Evolutionary conservation across 2,888 invertebrate species (phyloP).

Genomic region (Pterobdella sp.): DNA sequence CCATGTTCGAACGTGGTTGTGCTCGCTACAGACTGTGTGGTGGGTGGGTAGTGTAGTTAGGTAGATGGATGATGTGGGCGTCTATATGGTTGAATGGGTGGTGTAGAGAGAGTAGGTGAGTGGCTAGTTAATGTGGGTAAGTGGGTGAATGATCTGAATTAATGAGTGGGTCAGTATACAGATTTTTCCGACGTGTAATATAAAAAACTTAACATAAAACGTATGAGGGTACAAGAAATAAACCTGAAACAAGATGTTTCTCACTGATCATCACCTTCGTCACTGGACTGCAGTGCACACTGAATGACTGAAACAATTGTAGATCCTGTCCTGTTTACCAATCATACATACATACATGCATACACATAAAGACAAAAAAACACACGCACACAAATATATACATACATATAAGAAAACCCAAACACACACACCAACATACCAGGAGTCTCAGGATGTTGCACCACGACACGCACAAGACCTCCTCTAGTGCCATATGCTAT

Average conservation of each 20-base stretch:
- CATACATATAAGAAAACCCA: neutral
- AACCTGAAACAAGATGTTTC: constrained; percentile 41
- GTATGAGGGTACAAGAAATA: neutral
- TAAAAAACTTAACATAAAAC: neutral
- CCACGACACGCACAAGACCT: constrained; percentile 90
- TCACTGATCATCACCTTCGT: constrained; percentile 49
- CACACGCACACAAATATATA: constrained; percentile 49
- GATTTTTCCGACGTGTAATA: neutral
- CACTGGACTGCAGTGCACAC: constrained; percentile 89
- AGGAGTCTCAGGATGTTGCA: constrained; percentile 96
- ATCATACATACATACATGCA: neutral
- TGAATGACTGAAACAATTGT: constrained; percentile 93
- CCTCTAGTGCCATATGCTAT: constrained; percentile 93
- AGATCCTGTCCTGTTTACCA: constrained; percentile 65
- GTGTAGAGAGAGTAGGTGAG: neutral
- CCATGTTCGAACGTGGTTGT: constrained; percentile 96
- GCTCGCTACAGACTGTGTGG: constrained; percentile 71
- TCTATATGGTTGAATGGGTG: neutral
- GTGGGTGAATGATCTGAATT: no score
- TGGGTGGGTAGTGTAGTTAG: neutral
- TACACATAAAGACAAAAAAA: neutral
- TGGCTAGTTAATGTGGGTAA: no score
- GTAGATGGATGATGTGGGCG: neutral
- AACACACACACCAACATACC: constrained; percentile 53
- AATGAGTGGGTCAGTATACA: neutral